Evolutionary conservation across 2,888 invertebrate species (phyloP), one percentile per base, ranked within the genome.

Genomic region (Lithophane semibrunnea): DNA sequence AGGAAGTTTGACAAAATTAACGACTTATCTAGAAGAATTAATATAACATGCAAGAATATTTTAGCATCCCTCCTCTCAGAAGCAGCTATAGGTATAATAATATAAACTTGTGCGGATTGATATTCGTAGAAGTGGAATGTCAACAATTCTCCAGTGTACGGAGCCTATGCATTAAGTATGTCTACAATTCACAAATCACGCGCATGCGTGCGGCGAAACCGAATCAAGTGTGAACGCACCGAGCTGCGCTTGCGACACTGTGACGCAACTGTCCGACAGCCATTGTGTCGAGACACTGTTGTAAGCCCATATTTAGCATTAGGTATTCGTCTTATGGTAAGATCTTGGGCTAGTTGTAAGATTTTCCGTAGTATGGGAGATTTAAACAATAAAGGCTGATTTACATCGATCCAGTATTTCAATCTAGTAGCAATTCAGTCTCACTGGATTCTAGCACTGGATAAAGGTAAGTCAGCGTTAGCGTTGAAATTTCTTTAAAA

Each of bases 171-270:
- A 54, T 67, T 49, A 85, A 83, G 74, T 75, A 76, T 73, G 79
- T 80, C 72, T 76, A 83, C 76, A 85, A 88, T 89, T 87, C 88
- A 83, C 86, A 90, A 89, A 89, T 88, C 88, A 90, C 84, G 91
- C 86, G 88, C 89, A 90, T 86, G 93, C 92, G 90, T 92, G 91
- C 91, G 77, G 86, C 88, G 93, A 91, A 94, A 94, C 91, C 90
- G 91, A 94, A 94, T 94, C 94, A 92, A 94, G 93, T 94, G 93
- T 93, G 90, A 94, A 94, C 93, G 91, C 90, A 90, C 88, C 71
- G 69, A 74, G 83, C 73, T 85, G 88, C 75, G 82, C 84, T 93
- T 91, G 91, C 93, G 89, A 91, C 92, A 93, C 66, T 80, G 83
- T 92, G 91, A 91, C 88, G 92, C 89, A 93, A 93, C 82, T 83